A percentile compares a stretch with the other conserved stretches of the same genome.
Conservation (phyloP, 2,113 vertebrate species). For the Alces alces region DNA sequence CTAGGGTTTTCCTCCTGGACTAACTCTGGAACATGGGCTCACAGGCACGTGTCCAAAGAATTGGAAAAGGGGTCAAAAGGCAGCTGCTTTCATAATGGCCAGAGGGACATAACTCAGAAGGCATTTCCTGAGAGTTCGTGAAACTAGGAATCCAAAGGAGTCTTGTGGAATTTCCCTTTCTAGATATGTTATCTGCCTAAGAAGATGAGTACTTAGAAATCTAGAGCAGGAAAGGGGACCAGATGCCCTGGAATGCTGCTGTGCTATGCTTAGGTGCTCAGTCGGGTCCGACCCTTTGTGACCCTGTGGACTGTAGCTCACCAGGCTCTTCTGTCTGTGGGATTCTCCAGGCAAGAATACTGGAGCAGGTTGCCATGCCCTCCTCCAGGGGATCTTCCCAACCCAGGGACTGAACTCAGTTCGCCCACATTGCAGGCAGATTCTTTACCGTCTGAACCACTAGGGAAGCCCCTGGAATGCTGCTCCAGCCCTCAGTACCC, state of each 20-base stretch:
- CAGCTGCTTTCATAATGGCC: slow-evolving; percentile 17
- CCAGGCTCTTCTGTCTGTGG: not conserved
- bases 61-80: not conserved
- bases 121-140: slow-evolving; percentile 57
- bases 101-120: slow-evolving; percentile 34
- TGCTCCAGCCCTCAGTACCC: not conserved
- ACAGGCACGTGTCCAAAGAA: not conserved
- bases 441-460: not conserved
- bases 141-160: slow-evolving; percentile 42
- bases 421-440: not conserved
- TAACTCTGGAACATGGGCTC: not conserved
- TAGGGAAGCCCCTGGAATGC: not conserved
- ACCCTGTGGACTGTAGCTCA: not conserved
- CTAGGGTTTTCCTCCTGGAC: not conserved
- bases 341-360: not conserved
- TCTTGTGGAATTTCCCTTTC: slow-evolving; percentile 51
- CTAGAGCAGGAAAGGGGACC: not conserved
- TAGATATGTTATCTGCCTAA: not conserved
- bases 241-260: not conserved
- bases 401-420: not conserved
- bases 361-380: not conserved
- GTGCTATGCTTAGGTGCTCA: not conserved
- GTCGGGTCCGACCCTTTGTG: not conserved
- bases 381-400: not conserved
- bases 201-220: not conserved